phyloP scores from a whole-genome alignment of 1,140 invertebrate species.

The Drosophila biarmipes region DNA sequence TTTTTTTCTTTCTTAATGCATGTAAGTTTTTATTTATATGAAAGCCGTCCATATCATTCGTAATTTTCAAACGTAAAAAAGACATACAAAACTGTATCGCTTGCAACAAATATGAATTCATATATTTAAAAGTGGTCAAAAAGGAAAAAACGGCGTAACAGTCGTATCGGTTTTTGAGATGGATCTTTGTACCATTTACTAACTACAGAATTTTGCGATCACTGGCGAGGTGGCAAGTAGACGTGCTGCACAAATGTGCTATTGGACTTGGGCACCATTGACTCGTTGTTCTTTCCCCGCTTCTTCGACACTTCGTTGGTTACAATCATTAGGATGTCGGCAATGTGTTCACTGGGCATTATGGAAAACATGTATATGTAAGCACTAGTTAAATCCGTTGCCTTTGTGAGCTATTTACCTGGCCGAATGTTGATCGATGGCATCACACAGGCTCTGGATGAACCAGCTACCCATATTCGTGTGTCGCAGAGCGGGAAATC shows the following conservation, averaged over 20 bases:
- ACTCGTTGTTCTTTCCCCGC: conserved; percentile 60
- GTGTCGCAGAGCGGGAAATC: conserved; percentile 68
- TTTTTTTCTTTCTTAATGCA: too few relatives aligned
- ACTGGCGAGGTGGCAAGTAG: conserved; percentile 75
- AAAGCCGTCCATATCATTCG: too few relatives aligned
- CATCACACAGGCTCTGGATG: conserved; percentile 71
- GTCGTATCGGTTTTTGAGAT: too few relatives aligned
- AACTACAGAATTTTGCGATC: not conserved
- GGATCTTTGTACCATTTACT: too few relatives aligned
- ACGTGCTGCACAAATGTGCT: conserved; percentile 52
- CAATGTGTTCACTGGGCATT: conserved; percentile 53
- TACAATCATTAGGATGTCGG: conserved; percentile 69
- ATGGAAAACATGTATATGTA: not conserved
- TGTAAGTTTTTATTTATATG: too few relatives aligned
- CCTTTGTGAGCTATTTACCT: conserved; percentile 31
- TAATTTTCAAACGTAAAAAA: too few relatives aligned
- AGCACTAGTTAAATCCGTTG: not conserved
- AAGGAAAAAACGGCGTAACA: too few relatives aligned
- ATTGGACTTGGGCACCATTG: conserved; percentile 52
- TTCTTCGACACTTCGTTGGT: conserved; percentile 50
- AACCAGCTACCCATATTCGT: conserved; percentile 78
- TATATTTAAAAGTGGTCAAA: too few relatives aligned
- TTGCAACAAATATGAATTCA: too few relatives aligned
- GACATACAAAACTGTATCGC: too few relatives aligned
- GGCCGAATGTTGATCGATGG: conserved; percentile 37